Evolutionary conservation across 2,888 invertebrate species (phyloP), one percentile per base, ranked within the genome.

Genomic region (Marasmarcha lunaedactyla): DNA sequence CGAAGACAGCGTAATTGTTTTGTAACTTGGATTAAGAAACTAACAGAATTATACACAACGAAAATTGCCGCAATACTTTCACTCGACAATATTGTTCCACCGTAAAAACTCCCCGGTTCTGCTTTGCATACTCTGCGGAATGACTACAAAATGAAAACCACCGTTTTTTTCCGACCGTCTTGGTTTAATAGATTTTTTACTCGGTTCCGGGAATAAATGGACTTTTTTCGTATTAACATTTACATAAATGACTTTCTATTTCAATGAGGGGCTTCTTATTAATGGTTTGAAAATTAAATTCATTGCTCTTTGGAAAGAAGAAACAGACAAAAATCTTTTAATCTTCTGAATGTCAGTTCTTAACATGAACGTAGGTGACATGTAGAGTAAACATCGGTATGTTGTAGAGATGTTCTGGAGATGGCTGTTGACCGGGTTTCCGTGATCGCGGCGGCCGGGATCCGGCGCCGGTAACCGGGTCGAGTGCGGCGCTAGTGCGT

Each of bases 161-260:
- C 39, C 37, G 49, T 50, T 46, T 57, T 57, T 57, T 55, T 59
- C 51, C 51, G 55, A 55, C 50, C 55, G 49, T 58, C 55, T 49
- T 46, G 44, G 55, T 30, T 53, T 68, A 68, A 68, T 68, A 67
- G 62, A 60, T 70, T 62, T 64, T 59, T 50, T 55, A 54, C 48
- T 50, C 52, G 49, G 54, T 42, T 49, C 53, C 46, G 48, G 47
- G 55, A 62, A 57, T 56, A 57, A 59, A 57, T 52, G 52, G 49
- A 47, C 36, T 54, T 63, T 62, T 62, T 62, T 53, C 44, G 45
- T 66, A 68, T 70, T 65, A 66, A 66, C 66, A 68, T 68, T 65
- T 62, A 57, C 57, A 60, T 63, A 62, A 65, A 66, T 57, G 63
- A 60, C 59, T 63, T 60, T 60, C 58, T 64, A 66, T 68, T 66